A percentile compares a stretch with the other conserved stretches of the same genome.
phyloP scores from a whole-genome alignment of 2,888 invertebrate genomes.

The Rhodophaea formosa region DNA sequence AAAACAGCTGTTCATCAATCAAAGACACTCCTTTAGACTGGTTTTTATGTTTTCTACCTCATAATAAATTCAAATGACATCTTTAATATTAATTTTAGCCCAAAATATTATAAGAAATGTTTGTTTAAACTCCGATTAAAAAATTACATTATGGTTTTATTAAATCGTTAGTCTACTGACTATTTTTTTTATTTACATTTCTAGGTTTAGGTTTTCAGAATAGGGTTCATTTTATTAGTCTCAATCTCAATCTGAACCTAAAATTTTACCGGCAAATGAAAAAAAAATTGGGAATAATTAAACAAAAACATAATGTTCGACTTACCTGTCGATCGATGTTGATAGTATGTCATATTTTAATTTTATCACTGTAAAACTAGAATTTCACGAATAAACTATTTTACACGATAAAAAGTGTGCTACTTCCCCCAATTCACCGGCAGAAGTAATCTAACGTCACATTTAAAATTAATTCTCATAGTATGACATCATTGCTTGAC shows the following conservation, averaged over 20 bases:
- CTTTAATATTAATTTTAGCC: background rate
- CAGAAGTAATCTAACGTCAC: conserved; percentile 65
- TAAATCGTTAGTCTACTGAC: background rate
- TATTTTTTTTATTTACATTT: background rate
- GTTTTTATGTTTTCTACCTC: background rate
- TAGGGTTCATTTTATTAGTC: background rate
- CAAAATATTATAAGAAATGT: background rate
- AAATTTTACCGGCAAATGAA: background rate
- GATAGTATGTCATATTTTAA: conserved; percentile 11
- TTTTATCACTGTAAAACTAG: background rate
- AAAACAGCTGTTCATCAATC: conserved; percentile 17
- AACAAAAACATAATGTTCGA: background rate
- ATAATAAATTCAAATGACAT: background rate
- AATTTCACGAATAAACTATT: background rate
- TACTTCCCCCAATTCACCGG: conserved; percentile 48
- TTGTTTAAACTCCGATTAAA: background rate
- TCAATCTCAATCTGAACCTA: background rate
- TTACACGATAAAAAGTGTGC: conserved; percentile 30
- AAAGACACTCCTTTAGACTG: conserved; percentile 6
- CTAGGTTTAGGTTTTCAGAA: background rate
- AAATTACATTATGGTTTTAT: background rate
- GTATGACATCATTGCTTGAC: conserved; percentile 73
- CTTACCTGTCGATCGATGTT: conserved; percentile 10
- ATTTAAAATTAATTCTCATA: conserved; percentile 67
- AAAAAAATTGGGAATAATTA: background rate